Base-by-base conservation (phyloP, 1,140 invertebrate species). In the Eumaeus atala region DNA sequence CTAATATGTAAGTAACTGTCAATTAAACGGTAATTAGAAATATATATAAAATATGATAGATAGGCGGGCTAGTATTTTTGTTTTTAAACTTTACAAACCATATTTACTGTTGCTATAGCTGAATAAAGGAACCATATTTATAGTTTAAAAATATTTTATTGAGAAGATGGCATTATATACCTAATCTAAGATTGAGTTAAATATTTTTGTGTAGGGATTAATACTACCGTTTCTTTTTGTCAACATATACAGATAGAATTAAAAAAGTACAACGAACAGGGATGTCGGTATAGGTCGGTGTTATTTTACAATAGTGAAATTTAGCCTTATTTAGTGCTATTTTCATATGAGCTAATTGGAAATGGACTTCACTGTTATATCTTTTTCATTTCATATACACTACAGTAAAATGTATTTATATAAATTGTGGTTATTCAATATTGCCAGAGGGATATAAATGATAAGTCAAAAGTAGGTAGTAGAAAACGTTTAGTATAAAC, bases 401-500 rank as follows among this genome's bases (percentile, higher is more conserved):
- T 58, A 58, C 60, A 64, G 40, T 61, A 14, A 50, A 50, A 50
- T 28, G 35, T 50, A 34, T 50, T 50, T 48, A 35, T 50, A 50
- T 50, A 14, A 50, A 50, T 50, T 35, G 35, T 14, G 44, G 18
- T 33, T 35, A 53, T 40, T 42, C 16, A 53, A 67, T 61, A 70
- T 51, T 69, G 78, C 79, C 79, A 85, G 82, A 85, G 82, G 79
- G 82, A 83, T 85, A 79, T 82, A 76, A 53, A 72, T 81, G 69
- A 70, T 71, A 80, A 66, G 68, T 76, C 66, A 74, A 69, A 67
- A 66, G 73, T 78, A 84, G 77, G 71, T 84, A 85, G 72, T 77
- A 68, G 74, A 82, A 82, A 81, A 84, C 72, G 69, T 82, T 69
- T 81, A 82, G 77, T 77, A 78, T 85, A 85, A 85, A 84, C 72